These are phyloP conservation scores for Periophthalmus magnuspinnatus DNA, from an alignment of 2,797 vertebrate genomes.

Conservation along the genomic window DNA sequence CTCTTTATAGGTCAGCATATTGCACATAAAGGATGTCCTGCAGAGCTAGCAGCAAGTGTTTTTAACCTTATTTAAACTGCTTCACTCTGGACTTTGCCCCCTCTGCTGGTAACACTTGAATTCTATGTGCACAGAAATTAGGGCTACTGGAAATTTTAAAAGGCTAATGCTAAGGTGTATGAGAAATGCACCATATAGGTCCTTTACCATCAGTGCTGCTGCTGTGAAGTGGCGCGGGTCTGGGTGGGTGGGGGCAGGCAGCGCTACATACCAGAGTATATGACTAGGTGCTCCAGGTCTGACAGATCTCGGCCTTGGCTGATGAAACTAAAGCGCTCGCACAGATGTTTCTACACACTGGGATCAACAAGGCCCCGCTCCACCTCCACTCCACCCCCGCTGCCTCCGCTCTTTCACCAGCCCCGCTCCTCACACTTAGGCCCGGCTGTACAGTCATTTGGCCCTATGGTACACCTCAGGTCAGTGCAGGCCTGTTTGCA, in stretches of 20 bases:
- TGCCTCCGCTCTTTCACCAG: constrained; percentile 58
- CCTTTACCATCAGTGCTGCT: constrained; percentile 44
- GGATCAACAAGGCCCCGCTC: constrained; percentile 60
- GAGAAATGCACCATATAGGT: neutral
- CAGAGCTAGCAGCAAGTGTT: neutral
- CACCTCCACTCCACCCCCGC: constrained; percentile 34
- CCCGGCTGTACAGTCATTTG: constrained; percentile 13
- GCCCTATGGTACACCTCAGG: neutral
- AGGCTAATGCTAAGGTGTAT: neutral
- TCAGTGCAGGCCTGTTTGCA: neutral
- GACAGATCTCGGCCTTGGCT: constrained; percentile 78
- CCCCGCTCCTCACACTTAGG: constrained; percentile 37
- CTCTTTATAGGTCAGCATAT: neutral
- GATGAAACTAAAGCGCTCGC: constrained; percentile 77
- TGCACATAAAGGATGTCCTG: no score
- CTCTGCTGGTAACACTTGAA: neutral
- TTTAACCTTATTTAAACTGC: neutral
- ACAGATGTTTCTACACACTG: constrained; percentile 75
- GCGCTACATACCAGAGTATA: constrained; percentile 79
- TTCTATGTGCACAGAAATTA: neutral
- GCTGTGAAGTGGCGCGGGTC: constrained; percentile 57
- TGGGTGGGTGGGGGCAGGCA: constrained; percentile 74
- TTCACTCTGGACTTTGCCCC: neutral
- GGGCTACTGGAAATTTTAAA: neutral
- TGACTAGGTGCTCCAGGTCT: constrained; percentile 80